Evolutionary conservation across 2,797 vertebrate genomes (phyloP).

Genomic region (Pangasius djambal): DNA sequence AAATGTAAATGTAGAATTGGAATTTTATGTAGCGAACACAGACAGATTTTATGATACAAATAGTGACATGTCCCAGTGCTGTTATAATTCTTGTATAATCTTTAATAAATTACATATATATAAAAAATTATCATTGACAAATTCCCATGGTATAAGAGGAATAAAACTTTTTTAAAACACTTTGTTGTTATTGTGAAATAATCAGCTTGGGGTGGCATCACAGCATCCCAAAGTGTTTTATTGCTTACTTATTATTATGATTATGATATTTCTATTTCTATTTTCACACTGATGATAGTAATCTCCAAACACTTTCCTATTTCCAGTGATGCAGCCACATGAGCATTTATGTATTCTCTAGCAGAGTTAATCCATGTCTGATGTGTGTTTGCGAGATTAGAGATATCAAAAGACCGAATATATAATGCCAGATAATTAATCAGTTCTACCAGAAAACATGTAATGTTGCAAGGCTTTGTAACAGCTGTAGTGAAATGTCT

Average conservation of each 20-base stretch:
- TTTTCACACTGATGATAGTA: not conserved
- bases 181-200: not conserved
- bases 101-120: not conserved
- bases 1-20: no score
- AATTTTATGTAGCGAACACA: not conserved
- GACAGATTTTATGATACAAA: not conserved
- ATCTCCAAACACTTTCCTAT: conserved; percentile 7
- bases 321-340: conserved; percentile 15
- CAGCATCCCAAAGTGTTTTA: not conserved
- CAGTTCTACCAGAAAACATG: conserved; percentile 36
- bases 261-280: not conserved
- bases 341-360: conserved; percentile 30
- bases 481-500: conserved; percentile 16
- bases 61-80: not conserved
- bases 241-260: not conserved
- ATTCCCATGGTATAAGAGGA: not conserved
- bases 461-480: not conserved
- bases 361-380: conserved; percentile 37
- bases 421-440: conserved; percentile 41
- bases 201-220: not conserved
- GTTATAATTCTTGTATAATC: not conserved
- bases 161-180: not conserved
- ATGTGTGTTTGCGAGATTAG: conserved; percentile 43
- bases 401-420: conserved; percentile 13
- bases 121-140: not conserved